These are phyloP conservation scores for Tanaodytes sp. DNA, from an alignment of 2,888 invertebrate genomes.

Conservation along the genomic window DNA sequence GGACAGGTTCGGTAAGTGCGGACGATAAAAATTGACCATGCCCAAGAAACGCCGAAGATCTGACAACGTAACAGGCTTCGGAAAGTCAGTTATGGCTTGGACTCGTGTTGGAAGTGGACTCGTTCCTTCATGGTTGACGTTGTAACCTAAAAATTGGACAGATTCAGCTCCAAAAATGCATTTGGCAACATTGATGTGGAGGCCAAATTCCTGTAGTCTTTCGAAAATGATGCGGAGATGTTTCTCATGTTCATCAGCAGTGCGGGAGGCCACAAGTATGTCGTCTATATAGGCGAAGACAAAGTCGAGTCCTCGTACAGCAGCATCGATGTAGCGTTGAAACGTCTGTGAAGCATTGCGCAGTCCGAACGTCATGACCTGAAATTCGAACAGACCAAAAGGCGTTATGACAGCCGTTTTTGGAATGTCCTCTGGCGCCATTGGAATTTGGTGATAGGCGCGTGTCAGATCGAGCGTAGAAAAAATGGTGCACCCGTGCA, in stretches of 20 bases:
- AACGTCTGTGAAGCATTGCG: slow-evolving; percentile 38
- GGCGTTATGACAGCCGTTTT: slow-evolving; percentile 46
- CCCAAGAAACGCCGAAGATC: slow-evolving; percentile 26
- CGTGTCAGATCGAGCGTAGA: slow-evolving; percentile 27
- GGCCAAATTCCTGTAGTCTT: not conserved
- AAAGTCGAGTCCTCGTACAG: slow-evolving; percentile 19
- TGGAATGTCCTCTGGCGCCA: slow-evolving; percentile 34
- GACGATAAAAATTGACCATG: slow-evolving; percentile 40
- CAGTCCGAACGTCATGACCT: slow-evolving; percentile 34
- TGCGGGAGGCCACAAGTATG: slow-evolving; percentile 18
- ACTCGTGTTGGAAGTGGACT: slow-evolving; percentile 5
- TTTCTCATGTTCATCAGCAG: slow-evolving; percentile 15
- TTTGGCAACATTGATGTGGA: slow-evolving; percentile 58
- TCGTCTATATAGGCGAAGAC: slow-evolving; percentile 12
- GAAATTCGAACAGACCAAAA: slow-evolving; percentile 47
- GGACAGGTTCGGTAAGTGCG: slow-evolving; percentile 8
- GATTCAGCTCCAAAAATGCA: slow-evolving; percentile 59
- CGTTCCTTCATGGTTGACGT: slow-evolving; percentile 2
- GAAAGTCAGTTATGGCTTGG: not conserved
- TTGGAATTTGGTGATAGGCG: slow-evolving; percentile 29
- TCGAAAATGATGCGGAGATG: slow-evolving; percentile 15
- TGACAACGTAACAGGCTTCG: not conserved
- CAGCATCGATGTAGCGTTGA: slow-evolving; percentile 28
- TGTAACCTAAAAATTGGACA: slow-evolving; percentile 42
- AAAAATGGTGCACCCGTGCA: slow-evolving; percentile 21